These are phyloP conservation scores for Equus przewalskii DNA, from an alignment of 2,113 vertebrate species.

Conservation along the genomic window DNA sequence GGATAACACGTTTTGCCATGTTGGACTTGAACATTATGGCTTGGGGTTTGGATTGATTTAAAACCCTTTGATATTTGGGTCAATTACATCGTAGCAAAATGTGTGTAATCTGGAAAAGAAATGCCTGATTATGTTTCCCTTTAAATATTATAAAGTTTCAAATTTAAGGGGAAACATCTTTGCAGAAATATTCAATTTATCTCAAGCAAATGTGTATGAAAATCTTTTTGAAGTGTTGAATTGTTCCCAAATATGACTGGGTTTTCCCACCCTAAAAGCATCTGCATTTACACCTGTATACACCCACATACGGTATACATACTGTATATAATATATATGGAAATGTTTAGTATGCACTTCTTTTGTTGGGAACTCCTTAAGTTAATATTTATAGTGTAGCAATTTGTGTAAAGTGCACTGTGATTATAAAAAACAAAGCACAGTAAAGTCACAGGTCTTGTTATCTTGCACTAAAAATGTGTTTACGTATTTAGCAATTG, in stretches of 20 bases:
- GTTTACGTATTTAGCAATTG: conserved; percentile 92
- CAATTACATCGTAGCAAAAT: conserved; percentile 59
- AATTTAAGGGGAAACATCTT: conserved; percentile 18
- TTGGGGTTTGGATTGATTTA: conserved; percentile 64
- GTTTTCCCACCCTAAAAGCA: conserved; percentile 74
- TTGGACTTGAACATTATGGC: conserved; percentile 65
- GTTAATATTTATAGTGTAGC: conserved; percentile 90
- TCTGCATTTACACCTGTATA: conserved; percentile 65
- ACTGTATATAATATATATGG: conserved; percentile 90
- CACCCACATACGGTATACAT: conserved; percentile 86
- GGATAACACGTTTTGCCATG: conserved; percentile 56
- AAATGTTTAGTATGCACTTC: conserved; percentile 91
- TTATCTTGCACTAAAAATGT: conserved; percentile 94
- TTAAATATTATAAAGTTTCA: conserved; percentile 46
- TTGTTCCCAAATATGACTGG: conserved; percentile 77
- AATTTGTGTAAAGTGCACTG: conserved; percentile 93
- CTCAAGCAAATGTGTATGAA: background rate
- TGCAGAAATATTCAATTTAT: conserved; percentile 3
- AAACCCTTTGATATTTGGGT: conserved; percentile 80
- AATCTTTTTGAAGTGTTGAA: conserved; percentile 48
- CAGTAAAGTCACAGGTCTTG: conserved; percentile 93
- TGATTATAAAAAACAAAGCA: conserved; percentile 92
- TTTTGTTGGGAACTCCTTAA: conserved; percentile 89
- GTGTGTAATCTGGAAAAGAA: conserved; percentile 49
- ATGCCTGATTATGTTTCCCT: conserved; percentile 37